A percentile compares a stretch with the other conserved stretches of the same genome.
These are phyloP conservation scores for Miniopterus natalensis DNA, from an alignment of 2,113 vertebrate species.

Conservation along the genomic window DNA sequence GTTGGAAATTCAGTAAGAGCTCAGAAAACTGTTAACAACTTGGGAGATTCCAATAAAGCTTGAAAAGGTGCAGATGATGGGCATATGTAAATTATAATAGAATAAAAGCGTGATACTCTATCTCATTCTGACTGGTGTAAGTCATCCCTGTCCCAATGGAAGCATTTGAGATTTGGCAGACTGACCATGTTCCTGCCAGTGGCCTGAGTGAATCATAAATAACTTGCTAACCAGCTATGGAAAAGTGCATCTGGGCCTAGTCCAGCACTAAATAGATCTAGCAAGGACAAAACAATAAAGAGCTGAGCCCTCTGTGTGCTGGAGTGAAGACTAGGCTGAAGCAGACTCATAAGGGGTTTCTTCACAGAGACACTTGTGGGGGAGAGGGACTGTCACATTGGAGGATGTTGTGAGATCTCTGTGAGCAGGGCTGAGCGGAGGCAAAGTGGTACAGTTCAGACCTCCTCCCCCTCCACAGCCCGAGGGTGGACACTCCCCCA, in stretches of 20 bases:
- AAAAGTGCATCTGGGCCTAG: slow-evolving; percentile 62
- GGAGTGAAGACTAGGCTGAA: neutral
- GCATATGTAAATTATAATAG: slow-evolving; percentile 63
- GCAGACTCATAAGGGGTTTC: neutral
- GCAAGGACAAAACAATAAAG: slow-evolving; percentile 58
- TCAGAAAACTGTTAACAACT: slow-evolving; percentile 61
- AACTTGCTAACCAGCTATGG: slow-evolving; percentile 60
- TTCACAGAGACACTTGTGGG: neutral
- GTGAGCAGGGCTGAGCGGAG: neutral
- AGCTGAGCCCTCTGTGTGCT: slow-evolving; percentile 41
- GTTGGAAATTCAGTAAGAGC: slow-evolving; percentile 65
- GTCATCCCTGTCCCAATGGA: slow-evolving; percentile 55
- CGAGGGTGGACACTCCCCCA: neutral
- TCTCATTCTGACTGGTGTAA: slow-evolving; percentile 67
- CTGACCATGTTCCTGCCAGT: slow-evolving; percentile 33
- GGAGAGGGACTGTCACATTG: neutral
- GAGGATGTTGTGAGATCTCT: neutral
- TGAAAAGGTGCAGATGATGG: slow-evolving; percentile 68
- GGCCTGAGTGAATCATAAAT: slow-evolving; percentile 69
- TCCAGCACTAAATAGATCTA: slow-evolving; percentile 55
- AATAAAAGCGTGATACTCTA: slow-evolving; percentile 44
- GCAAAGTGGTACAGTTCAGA: neutral
- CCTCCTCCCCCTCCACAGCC: neutral
- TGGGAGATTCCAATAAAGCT: slow-evolving; percentile 61
- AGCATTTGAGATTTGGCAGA: slow-evolving; percentile 72